Evolutionary conservation across 92 coral and sea anemone species (phyloP).

Genomic region (Palythoa grandiflora): DNA sequence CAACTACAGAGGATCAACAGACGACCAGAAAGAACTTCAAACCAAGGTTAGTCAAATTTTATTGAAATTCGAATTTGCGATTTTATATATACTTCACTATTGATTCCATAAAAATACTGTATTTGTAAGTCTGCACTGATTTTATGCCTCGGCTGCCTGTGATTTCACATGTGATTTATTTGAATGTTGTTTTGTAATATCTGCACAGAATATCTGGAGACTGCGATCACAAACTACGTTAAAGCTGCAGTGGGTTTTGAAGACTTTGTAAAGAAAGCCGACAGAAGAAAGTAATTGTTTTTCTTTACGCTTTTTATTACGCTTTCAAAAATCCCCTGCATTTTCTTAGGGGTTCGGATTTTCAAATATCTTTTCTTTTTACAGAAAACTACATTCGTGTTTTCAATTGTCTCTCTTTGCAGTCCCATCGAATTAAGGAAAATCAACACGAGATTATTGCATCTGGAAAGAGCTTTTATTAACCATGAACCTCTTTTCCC

Average conservation of each 20-base stretch:
- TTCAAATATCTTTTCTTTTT: background rate
- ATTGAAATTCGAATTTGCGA: no score
- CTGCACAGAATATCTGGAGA: slow-evolving; percentile 54
- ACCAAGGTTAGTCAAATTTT: no score
- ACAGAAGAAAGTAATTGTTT: slow-evolving; percentile 52
- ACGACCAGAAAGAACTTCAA: no score
- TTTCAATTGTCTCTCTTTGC: background rate
- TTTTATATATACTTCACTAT: no score
- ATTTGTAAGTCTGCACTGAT: no score
- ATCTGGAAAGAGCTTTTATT: slow-evolving; percentile 79
- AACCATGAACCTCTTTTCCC: slow-evolving; percentile 68
- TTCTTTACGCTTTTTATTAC: background rate
- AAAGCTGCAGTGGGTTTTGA: slow-evolving; percentile 64
- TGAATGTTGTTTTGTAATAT: background rate
- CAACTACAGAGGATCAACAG: no score
- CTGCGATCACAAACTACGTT: slow-evolving; percentile 62
- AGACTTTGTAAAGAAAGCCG: slow-evolving; percentile 53
- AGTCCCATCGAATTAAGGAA: slow-evolving; percentile 58
- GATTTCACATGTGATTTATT: background rate
- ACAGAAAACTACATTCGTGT: background rate
- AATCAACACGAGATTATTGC: slow-evolving; percentile 76
- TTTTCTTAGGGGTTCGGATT: background rate
- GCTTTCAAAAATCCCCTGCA: background rate
- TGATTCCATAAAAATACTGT: no score
- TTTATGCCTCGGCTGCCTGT: no score